These are phyloP conservation scores for Limnephilus marmoratus DNA, from an alignment of 2,888 invertebrate genomes.

Conservation along the genomic window DNA sequence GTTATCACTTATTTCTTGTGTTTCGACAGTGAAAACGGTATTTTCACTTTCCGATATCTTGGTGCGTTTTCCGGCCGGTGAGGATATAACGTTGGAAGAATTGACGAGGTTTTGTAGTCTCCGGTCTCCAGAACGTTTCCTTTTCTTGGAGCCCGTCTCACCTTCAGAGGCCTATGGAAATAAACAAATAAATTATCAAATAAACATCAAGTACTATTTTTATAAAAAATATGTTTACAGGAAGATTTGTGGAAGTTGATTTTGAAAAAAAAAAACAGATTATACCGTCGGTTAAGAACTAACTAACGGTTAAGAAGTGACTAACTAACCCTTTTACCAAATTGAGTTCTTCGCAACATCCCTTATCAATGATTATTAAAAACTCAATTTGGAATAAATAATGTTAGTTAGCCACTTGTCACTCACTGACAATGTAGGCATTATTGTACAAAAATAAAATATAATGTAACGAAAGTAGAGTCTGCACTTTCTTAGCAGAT, in stretches of 20 bases:
- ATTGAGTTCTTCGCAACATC: too few species aligned
- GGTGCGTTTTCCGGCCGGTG: conserved; percentile 19
- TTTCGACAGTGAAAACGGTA: neutral
- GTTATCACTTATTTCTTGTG: conserved; percentile 27
- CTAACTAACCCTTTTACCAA: too few species aligned
- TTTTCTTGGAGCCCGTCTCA: conserved; percentile 31
- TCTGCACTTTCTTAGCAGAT: neutral
- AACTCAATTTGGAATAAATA: too few species aligned
- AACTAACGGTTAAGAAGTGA: too few species aligned
- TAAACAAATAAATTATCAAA: neutral
- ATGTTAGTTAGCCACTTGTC: too few species aligned
- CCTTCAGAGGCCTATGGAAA: conserved; percentile 19
- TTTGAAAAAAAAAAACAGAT: neutral
- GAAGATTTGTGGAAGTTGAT: neutral
- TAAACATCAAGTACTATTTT: neutral
- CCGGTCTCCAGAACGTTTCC: conserved; percentile 17
- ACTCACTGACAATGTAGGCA: too few species aligned
- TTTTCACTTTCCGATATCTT: neutral
- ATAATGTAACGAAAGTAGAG: neutral
- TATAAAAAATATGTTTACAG: neutral
- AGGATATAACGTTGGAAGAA: neutral
- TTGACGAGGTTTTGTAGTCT: neutral
- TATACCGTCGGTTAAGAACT: too few species aligned
- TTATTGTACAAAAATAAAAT: neutral
- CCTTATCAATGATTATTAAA: too few species aligned